Evolutionary conservation across 2,113 vertebrate species (phyloP).

Genomic region (Clarias magur): DNA sequence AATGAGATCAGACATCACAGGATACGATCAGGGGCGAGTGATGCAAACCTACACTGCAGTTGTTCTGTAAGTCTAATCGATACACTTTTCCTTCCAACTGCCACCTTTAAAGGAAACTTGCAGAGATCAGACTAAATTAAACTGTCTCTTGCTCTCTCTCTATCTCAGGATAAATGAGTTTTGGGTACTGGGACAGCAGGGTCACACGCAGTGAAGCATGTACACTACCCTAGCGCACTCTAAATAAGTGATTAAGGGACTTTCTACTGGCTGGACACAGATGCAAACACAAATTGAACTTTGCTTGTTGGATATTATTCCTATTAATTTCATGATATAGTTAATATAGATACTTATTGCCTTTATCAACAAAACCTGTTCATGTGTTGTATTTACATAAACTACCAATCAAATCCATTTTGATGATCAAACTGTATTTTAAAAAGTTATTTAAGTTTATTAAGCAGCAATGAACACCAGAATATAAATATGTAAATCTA

Average conservation of each 20-base stretch:
- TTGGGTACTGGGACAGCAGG: neutral
- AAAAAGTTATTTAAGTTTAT: neutral
- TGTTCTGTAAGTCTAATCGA: neutral
- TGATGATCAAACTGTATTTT: neutral
- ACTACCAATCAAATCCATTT: neutral
- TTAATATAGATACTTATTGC: neutral
- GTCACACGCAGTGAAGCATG: conserved; percentile 1
- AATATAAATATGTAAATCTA: no score
- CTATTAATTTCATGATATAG: neutral
- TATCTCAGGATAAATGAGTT: conserved; percentile 5
- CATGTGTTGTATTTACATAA: neutral
- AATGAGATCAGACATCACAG: neutral
- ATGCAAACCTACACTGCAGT: neutral
- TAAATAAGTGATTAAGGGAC: conserved; percentile 6
- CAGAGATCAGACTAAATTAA: conserved; percentile 15
- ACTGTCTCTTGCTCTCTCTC: neutral
- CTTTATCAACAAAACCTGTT: neutral
- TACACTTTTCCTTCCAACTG: neutral
- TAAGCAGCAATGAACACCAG: no score
- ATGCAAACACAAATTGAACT: neutral
- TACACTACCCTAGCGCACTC: neutral
- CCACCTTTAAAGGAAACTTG: neutral
- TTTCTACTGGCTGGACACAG: neutral
- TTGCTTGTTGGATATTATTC: neutral
- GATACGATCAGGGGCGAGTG: neutral